These are phyloP conservation scores for Palythoa grandiflora DNA, from an alignment of 92 coral and sea anemone species.

Conservation along the genomic window DNA sequence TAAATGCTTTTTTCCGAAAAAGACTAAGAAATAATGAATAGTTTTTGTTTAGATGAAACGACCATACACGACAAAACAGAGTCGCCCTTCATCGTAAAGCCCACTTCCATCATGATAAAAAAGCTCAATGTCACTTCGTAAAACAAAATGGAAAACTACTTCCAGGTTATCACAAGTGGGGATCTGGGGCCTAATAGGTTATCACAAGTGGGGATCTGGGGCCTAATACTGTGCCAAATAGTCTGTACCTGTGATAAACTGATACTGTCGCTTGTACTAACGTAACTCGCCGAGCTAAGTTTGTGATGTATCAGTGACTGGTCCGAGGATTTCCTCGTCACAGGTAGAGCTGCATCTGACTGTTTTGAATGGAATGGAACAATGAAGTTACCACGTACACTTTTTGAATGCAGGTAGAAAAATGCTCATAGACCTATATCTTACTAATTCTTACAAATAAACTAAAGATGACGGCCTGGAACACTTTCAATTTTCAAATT, in stretches of 20 bases:
- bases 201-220: background rate
- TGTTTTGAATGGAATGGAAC: background rate
- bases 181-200: background rate
- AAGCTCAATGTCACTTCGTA: no score
- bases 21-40: no score
- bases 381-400: background rate
- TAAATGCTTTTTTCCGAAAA: no score
- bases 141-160: no score
- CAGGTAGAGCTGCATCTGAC: conserved; percentile 25
- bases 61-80: no score
- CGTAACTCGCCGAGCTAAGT: conserved; percentile 26
- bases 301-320: conserved; percentile 24
- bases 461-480: no score
- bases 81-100: no score
- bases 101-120: no score
- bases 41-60: no score
- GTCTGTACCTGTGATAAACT: background rate
- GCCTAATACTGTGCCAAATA: background rate
- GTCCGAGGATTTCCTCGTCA: conserved; percentile 23
- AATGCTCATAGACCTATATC: no score
- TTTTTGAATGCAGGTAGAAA: background rate
- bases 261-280: background rate
- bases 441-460: no score
- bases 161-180: background rate
- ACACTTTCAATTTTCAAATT: no score